phyloP scores from a whole-genome alignment of 2,797 vertebrate species.

The Cynopterus sphinx region DNA sequence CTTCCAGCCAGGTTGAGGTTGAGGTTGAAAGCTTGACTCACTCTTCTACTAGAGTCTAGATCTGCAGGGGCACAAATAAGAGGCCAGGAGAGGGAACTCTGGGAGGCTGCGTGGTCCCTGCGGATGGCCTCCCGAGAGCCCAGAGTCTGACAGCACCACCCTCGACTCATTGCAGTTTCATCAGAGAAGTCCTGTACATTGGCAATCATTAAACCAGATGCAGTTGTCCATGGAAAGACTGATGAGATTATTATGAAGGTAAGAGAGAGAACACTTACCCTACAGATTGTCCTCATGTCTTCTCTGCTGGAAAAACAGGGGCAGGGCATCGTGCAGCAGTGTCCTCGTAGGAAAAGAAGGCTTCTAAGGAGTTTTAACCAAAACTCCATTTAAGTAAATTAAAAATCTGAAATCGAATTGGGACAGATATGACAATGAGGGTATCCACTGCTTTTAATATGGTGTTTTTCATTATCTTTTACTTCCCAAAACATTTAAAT shows the following conservation, averaged over 20 bases:
- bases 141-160: background rate
- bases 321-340: rapidly evolving
- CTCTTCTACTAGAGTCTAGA: background rate
- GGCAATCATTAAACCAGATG: slow-evolving; percentile 94
- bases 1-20: background rate
- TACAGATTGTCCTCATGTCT: background rate
- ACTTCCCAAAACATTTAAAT: background rate
- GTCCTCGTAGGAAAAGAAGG: background rate
- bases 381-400: background rate
- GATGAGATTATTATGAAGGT: slow-evolving; percentile 94
- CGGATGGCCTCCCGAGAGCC: background rate
- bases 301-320: background rate
- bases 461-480: background rate
- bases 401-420: background rate
- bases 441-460: background rate
- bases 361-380: background rate
- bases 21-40: background rate
- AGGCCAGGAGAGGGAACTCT: background rate
- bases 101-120: background rate
- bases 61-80: background rate
- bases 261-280: background rate
- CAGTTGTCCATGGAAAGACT: slow-evolving; percentile 90
- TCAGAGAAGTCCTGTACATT: slow-evolving; percentile 88
- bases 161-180: slow-evolving; percentile 82
- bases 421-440: background rate